phyloP scores from a whole-genome alignment of 2,113 vertebrate genomes.

The Ancistrus triradiatus region DNA sequence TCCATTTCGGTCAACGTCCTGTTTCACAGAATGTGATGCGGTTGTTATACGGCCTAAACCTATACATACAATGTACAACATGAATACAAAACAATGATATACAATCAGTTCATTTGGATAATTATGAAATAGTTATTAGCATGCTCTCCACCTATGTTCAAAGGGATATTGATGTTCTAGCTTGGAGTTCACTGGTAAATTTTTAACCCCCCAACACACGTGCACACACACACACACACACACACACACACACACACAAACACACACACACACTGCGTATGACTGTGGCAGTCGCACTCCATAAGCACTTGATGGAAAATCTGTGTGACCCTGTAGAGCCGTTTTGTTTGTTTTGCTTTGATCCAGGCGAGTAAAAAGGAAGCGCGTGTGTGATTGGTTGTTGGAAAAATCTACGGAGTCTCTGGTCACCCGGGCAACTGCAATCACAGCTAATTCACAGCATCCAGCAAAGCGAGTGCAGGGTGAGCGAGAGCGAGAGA shows the following conservation, averaged over 20 bases:
- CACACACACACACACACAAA: not conserved
- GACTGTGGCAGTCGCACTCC: conserved; percentile 2
- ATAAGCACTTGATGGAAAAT: not conserved
- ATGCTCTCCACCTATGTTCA: too few relatives aligned
- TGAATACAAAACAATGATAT: too few relatives aligned
- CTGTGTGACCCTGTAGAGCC: not conserved
- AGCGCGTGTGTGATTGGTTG: conserved; percentile 59
- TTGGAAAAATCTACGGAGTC: conserved; percentile 71
- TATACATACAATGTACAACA: too few relatives aligned
- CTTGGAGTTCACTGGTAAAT: too few relatives aligned
- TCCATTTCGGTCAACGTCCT: too few relatives aligned
- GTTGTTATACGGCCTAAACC: too few relatives aligned
- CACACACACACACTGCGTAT: not conserved
- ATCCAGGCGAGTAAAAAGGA: conserved; percentile 38
- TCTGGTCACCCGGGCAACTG: conserved; percentile 75
- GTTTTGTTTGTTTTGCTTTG: conserved; percentile 28
- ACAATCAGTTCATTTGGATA: too few relatives aligned
- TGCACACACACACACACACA: too few relatives aligned
- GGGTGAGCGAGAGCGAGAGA: conserved; percentile 19
- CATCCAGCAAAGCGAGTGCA: conserved; percentile 37
- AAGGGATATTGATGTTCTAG: too few relatives aligned
- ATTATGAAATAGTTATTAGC: too few relatives aligned
- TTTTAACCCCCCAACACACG: not conserved
- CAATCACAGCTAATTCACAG: conserved; percentile 64
- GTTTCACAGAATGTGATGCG: too few relatives aligned